A percentile compares a stretch with the other conserved stretches of the same genome.
Conservation (phyloP, 2,888 invertebrate species). For the Ennomos quercinarius region DNA sequence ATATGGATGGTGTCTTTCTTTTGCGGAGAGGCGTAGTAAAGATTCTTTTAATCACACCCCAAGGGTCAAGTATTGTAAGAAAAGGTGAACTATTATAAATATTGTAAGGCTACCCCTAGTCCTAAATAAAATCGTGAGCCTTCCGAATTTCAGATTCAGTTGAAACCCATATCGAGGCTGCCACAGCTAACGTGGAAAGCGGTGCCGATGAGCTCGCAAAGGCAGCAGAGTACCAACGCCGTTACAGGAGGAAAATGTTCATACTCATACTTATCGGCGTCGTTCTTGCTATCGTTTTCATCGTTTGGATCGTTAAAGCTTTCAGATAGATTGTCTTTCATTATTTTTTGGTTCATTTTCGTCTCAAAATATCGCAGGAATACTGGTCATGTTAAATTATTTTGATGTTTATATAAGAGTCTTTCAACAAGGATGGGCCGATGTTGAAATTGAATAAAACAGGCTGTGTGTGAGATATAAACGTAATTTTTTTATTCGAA, state of each 20-base stretch:
- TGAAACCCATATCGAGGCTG: conserved; percentile 92
- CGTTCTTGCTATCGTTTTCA: conserved; percentile 88
- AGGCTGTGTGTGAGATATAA: no score
- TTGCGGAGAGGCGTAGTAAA: no score
- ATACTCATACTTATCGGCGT: conserved; percentile 88
- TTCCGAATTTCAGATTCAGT: conserved; percentile 88
- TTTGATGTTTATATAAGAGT: no score
- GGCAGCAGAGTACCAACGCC: conserved; percentile 91
- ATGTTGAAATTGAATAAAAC: no score
- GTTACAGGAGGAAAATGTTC: conserved; percentile 90
- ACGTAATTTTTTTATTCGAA: no score
- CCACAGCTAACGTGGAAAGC: conserved; percentile 90
- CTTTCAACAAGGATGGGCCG: no score
- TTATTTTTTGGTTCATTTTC: not conserved
- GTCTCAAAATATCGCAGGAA: not conserved
- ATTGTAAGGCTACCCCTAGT: no score
- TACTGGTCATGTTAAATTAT: not conserved
- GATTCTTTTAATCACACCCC: no score
- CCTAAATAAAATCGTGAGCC: no score
- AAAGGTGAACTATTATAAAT: no score
- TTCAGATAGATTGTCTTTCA: conserved; percentile 69
- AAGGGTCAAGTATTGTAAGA: no score
- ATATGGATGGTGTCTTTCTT: no score
- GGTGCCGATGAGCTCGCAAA: conserved; percentile 92
- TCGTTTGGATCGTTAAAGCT: conserved; percentile 88